Evolutionary conservation across 2,888 invertebrate species (phyloP).

Genomic region (Ommatoiulus sabulosus): DNA sequence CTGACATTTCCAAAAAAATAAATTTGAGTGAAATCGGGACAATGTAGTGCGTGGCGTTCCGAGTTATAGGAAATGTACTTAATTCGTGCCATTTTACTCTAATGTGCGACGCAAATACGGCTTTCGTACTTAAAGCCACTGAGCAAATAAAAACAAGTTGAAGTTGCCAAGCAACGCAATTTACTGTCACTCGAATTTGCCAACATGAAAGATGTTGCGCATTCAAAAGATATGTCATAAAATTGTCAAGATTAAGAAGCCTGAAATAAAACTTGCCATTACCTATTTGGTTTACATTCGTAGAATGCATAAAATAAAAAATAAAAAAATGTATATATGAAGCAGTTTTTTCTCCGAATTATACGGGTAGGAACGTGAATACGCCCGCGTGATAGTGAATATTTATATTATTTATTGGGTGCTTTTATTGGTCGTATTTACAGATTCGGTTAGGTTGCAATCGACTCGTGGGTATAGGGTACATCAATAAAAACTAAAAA

Average conservation of each 20-base stretch:
- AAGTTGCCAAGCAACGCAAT: slow-evolving; percentile 28
- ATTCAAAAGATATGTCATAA: slow-evolving; percentile 46
- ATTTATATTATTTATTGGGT: slow-evolving; percentile 42
- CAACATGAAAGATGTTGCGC: slow-evolving; percentile 17
- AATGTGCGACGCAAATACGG: background rate
- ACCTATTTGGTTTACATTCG: slow-evolving; percentile 4
- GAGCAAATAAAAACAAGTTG: slow-evolving; percentile 35
- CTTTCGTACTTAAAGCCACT: background rate
- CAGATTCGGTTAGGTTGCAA: background rate
- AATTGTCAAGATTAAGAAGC: slow-evolving; percentile 47
- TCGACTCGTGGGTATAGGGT: background rate
- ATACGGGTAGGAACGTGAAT: background rate
- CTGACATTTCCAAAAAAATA: background rate
- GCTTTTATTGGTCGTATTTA: background rate
- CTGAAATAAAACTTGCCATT: slow-evolving; percentile 41
- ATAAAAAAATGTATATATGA: background rate
- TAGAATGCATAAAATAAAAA: background rate
- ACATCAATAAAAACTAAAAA: background rate
- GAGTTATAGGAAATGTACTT: background rate
- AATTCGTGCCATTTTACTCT: slow-evolving; percentile 1
- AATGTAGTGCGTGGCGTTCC: background rate
- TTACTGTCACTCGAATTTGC: slow-evolving; percentile 38
- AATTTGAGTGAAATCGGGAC: background rate
- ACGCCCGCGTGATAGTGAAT: background rate
- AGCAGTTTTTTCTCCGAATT: background rate